Evolutionary conservation across 2,113 vertebrate genomes (phyloP), one percentile per base, ranked within the genome.

Genomic region (Neolamprologus tretocephalus): DNA sequence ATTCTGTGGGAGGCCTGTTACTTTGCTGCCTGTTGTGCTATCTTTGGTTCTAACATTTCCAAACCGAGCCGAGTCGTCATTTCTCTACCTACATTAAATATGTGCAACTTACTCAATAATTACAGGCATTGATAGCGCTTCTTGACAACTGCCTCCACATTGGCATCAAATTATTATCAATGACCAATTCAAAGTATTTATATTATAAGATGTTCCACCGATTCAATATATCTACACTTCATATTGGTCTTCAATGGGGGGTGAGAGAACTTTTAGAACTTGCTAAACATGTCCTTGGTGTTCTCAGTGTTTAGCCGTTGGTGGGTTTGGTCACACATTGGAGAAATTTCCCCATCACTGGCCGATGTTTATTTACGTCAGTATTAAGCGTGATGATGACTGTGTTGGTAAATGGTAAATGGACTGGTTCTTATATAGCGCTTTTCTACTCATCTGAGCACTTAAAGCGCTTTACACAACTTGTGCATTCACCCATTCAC

Each of bases 341-440:
- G 54, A 23, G 0, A 55, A 13, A 55, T 23, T 55, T 23, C 5
- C 0, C 1, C 28, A 19, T 0, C 16, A 61, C 2, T 0, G 2
- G 28, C 16, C 1, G 2, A 33, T 33, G 1, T 33, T 61, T 61
- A 10, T 33, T 28, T 61, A 10, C 58, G 3, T 63, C 58, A 63
- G 58, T 19, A 63, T 63, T 63, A 33, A 33, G 0, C 4, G 9
- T 63, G 4, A 11, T 63, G 58, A 19, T 33, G 28, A 11, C 28
- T 61, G 58, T 19, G 28, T 19, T 61, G 28, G 42, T 2, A 47
- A 45, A 45, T 45, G 42, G 6, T 45, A 45, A 45, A 45, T 45
- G 6, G 42, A 47, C 42, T 47, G 14, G 42, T 47, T 47, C 6
- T 47, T 16, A 47, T 47, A 16, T 16, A 16, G 13, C 2, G 6